phyloP scores from a whole-genome alignment of 2,113 vertebrate species.

The Orycteropus afer region DNA sequence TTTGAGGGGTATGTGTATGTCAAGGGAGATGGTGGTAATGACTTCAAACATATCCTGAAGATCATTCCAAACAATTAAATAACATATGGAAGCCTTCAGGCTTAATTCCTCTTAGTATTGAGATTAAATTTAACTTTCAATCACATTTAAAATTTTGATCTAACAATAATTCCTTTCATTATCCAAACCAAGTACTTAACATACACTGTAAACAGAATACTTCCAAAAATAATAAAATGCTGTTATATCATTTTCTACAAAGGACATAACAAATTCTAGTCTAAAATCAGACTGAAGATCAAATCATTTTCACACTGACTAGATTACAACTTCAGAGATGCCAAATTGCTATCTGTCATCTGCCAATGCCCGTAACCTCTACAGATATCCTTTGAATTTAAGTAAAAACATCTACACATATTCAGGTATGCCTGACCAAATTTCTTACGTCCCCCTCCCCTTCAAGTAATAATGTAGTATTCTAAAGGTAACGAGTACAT shows the following conservation, averaged over 20 bases:
- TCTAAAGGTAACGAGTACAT: not conserved
- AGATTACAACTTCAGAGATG: slow-evolving; percentile 48
- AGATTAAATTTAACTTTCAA: slow-evolving; percentile 49
- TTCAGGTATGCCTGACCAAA: not conserved
- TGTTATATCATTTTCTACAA: not conserved
- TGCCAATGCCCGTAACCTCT: not conserved
- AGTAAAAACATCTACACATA: slow-evolving; percentile 20
- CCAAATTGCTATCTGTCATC: slow-evolving; percentile 21
- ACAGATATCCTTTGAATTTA: slow-evolving; percentile 29
- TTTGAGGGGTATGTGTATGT: not conserved
- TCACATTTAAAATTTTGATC: slow-evolving; percentile 43
- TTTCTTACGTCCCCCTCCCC: not conserved
- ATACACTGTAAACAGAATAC: slow-evolving; percentile 26
- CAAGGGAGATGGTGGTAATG: not conserved
- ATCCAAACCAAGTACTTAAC: slow-evolving; percentile 32
- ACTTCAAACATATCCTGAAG: slow-evolving; percentile 39
- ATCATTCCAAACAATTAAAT: slow-evolving; percentile 2
- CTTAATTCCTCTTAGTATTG: slow-evolving; percentile 11
- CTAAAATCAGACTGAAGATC: slow-evolving; percentile 4
- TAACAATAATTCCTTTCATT: slow-evolving; percentile 26
- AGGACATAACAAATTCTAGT: not conserved
- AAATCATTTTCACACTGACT: slow-evolving; percentile 43
- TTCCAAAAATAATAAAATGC: slow-evolving; percentile 39
- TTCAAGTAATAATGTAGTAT: not conserved
- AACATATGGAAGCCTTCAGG: slow-evolving; percentile 30